phyloP scores from a whole-genome alignment of 2,797 vertebrate genomes.

The Chrosomus eos region DNA sequence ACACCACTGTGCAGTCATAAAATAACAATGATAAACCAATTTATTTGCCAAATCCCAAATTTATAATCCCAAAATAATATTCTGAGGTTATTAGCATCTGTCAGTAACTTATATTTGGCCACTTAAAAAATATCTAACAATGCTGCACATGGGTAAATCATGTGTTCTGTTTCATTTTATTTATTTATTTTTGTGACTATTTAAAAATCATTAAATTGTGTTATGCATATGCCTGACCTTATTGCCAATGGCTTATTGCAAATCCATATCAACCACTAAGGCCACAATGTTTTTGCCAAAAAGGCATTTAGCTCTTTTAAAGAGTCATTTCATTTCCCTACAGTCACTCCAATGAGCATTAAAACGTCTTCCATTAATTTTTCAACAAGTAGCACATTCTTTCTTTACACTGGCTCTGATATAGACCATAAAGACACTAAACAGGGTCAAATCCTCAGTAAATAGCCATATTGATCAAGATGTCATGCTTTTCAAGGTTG shows the following conservation, averaged over 20 bases:
- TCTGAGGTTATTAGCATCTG: background rate
- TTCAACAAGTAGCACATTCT: background rate
- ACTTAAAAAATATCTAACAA: background rate
- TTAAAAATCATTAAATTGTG: background rate
- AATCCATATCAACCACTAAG: constrained; percentile 1
- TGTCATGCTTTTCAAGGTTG: constrained; percentile 22
- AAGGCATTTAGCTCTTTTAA: background rate
- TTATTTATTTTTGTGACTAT: background rate
- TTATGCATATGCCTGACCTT: background rate
- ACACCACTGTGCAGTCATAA: background rate
- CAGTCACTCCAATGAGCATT: background rate
- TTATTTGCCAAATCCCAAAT: background rate
- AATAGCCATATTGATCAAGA: constrained; percentile 55
- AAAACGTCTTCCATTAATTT: background rate
- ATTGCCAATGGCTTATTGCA: background rate
- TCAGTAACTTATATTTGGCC: background rate
- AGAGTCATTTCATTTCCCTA: background rate
- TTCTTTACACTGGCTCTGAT: background rate
- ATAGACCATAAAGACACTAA: background rate
- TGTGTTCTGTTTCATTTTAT: background rate
- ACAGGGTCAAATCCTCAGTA: constrained; percentile 34
- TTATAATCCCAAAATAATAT: background rate
- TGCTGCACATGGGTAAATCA: background rate
- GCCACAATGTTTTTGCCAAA: constrained; percentile 1
- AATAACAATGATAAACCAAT: too few species aligned